Base-by-base conservation (phyloP, 2,113 vertebrate species). In the Bombycilla garrulus region DNA sequence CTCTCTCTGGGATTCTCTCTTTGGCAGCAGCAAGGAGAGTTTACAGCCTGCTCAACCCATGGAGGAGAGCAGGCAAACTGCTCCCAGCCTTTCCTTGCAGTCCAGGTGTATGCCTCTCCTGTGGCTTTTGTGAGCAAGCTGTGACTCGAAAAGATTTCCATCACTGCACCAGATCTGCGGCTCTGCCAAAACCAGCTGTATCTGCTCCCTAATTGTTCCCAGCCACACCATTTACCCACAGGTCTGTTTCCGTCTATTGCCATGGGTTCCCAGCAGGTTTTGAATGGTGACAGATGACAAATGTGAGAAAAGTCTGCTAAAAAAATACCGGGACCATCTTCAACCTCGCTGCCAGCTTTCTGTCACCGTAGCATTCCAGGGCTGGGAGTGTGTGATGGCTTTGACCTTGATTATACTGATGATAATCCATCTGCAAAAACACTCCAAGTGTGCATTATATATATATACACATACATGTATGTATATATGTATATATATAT, bases 311-410 rank as follows among this genome's bases (percentile, higher is more conserved):
- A 94, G 35, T 40, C 61, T 48, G 62, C 47, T 74, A 62, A 33
- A 82, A 78, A n/a, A 22, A 40, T n/a, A n/a, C 13, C 0, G 2
- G 33, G 78, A 60, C 26, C 1, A 3, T 42, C 29, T 84, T 74
- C 81, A 89, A 44, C 61, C 38, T 29, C 1, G 0, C 15, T 62
- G 88, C 61, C 85, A 85, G 80, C 31, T 93, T 88, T 83, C 76
- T 95, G 91, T 90, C 93, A 61, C 24, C 6, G 23, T 5, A 64
- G 22, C 73, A 81, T 89, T 94, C 92, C 92, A 87, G 74, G 42
- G 23, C n/a, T 82, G 92, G 81, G 92, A 96, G 88, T 31, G 73
- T 5, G 0, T 60, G 70, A 85, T 25, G 57, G 53, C 38, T 94
- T 71, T 88, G 74, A 53, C 90, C 61, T 88, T 79, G 61, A 65